Conservation (phyloP, 2,113 vertebrate species). For the Pygoscelis antarcticus region DNA sequence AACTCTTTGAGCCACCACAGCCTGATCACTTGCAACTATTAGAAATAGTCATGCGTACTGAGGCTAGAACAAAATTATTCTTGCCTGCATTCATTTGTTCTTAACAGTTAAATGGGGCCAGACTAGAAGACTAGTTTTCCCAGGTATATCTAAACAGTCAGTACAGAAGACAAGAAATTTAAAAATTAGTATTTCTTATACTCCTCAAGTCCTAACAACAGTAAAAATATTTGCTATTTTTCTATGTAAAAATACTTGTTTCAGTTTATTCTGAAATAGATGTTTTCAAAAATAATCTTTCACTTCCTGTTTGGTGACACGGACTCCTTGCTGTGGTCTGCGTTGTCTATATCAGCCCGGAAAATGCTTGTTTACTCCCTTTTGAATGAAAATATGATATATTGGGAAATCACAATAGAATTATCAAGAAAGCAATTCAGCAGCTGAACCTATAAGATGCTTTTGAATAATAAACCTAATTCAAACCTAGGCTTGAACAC, state of each 20-base stretch:
- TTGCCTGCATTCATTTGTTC: neutral
- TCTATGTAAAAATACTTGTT: neutral
- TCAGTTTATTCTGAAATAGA: neutral
- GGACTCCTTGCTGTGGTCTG: neutral
- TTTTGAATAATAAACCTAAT: neutral
- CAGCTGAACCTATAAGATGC: neutral
- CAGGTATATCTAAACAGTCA: neutral
- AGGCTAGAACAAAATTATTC: neutral
- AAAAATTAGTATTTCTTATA: neutral
- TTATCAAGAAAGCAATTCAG: neutral
- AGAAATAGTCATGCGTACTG: neutral
- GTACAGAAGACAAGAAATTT: neutral
- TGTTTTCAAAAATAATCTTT: neutral
- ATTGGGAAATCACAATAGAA: neutral
- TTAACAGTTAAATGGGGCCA: neutral
- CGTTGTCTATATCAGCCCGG: neutral
- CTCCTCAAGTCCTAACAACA: neutral
- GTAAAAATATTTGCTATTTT: neutral
- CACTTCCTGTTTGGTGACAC: neutral
- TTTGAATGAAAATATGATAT: neutral
- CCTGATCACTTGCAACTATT: neutral
- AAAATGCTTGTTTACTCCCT: neutral
- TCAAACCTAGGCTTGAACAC: neutral
- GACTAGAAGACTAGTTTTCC: neutral
- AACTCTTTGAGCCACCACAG: neutral